A percentile compares a stretch with the other conserved stretches of the same genome.
Evolutionary conservation across 1,140 invertebrate species (phyloP).

Genomic region (Drosophila ohnishii): DNA sequence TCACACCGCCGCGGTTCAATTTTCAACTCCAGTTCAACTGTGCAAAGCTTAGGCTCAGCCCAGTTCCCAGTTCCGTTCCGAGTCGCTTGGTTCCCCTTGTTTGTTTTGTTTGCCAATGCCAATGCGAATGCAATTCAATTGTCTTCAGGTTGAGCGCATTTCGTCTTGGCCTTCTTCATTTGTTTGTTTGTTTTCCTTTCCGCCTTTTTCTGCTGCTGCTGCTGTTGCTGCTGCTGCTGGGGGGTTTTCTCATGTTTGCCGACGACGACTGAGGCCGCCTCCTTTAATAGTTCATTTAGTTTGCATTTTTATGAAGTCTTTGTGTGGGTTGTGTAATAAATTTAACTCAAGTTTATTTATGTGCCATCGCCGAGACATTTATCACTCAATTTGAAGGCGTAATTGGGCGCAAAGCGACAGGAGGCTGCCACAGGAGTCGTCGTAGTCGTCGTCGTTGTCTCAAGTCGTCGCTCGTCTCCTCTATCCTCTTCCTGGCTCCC

Average conservation of each 20-base stretch:
- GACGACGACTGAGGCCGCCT: constrained; percentile 49
- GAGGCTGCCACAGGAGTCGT: constrained; percentile 51
- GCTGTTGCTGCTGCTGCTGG: constrained; percentile 11
- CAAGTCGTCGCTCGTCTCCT: background rate
- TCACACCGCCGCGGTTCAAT: constrained; percentile 59
- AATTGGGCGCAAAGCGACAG: constrained; percentile 79
- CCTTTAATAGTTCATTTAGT: constrained; percentile 81
- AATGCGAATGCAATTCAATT: constrained; percentile 74
- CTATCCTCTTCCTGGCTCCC: constrained; percentile 5
- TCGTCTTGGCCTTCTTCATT: constrained; percentile 53
- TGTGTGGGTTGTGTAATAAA: constrained; percentile 81
- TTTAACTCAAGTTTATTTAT: constrained; percentile 81
- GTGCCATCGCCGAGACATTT: constrained; percentile 77
- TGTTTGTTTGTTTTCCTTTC: constrained; percentile 56
- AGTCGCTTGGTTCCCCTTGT: constrained; percentile 24
- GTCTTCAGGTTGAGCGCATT: constrained; percentile 62
- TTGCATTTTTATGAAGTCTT: constrained; percentile 82
- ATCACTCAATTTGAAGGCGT: constrained; percentile 82
- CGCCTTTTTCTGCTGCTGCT: constrained; percentile 3
- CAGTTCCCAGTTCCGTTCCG: background rate
- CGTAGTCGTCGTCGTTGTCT: constrained; percentile 1
- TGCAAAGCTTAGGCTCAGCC: constrained; percentile 10
- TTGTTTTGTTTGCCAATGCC: constrained; percentile 40
- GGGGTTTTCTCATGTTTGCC: constrained; percentile 74
- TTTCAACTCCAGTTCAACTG: constrained; percentile 12